Evolutionary conservation across 2,113 vertebrate species (phyloP).

Genomic region (Hemibagrus wyckioides): DNA sequence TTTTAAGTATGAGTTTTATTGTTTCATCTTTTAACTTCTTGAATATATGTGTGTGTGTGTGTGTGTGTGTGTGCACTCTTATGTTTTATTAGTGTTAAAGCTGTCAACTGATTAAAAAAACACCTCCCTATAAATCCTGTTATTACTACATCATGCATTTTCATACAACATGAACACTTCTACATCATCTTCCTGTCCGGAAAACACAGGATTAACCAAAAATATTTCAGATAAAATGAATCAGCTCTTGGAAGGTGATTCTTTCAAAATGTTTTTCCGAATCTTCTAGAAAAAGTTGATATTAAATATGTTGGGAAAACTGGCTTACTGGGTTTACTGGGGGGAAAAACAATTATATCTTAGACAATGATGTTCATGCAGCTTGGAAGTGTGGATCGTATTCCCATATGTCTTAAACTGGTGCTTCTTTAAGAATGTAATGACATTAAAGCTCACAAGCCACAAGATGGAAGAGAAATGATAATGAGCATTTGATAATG

Average conservation of each 20-base stretch:
- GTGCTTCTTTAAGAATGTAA: not conserved
- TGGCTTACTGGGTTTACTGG: too few relatives aligned
- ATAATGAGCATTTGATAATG: not conserved
- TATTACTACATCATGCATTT: not conserved
- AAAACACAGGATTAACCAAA: not conserved
- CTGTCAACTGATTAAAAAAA: not conserved
- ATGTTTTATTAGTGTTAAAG: not conserved
- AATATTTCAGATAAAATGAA: not conserved
- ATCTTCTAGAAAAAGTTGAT: too few relatives aligned
- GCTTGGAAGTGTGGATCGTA: not conserved
- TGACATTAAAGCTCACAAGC: not conserved
- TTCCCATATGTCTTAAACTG: not conserved
- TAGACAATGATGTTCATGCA: not conserved
- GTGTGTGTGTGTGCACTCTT: too few relatives aligned
- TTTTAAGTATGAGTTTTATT: conserved; percentile 44
- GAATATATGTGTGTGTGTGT: not conserved
- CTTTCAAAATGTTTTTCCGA: not conserved
- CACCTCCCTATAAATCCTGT: not conserved
- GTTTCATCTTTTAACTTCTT: not conserved
- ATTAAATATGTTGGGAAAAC: too few relatives aligned
- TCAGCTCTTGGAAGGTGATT: not conserved
- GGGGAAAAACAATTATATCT: too few relatives aligned
- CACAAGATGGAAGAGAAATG: not conserved
- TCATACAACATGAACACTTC: not conserved
- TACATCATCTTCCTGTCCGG: not conserved